Evolutionary conservation across 2,113 vertebrate genomes (phyloP).

Genomic region (Pristiophorus japonicus): DNA sequence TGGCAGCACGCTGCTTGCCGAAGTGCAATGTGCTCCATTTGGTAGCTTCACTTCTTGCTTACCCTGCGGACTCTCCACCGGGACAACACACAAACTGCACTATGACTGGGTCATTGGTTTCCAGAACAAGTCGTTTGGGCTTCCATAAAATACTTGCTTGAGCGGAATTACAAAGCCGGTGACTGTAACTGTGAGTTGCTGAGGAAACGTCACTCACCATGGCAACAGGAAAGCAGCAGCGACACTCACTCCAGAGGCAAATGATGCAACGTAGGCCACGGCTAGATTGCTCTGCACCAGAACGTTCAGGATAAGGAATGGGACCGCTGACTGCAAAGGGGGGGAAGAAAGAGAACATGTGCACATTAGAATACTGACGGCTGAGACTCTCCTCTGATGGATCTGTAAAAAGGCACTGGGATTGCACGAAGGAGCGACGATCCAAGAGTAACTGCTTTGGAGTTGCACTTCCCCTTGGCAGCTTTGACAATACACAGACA

Average conservation of each 20-base stretch:
- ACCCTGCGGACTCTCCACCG: background rate
- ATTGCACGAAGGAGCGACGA: background rate
- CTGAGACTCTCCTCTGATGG: background rate
- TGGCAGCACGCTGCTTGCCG: background rate
- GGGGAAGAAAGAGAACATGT: background rate
- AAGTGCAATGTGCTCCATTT: background rate
- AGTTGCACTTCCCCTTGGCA: background rate
- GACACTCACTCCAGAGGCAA: slow-evolving; percentile 77
- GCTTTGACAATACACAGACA: background rate
- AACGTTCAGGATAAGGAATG: slow-evolving; percentile 76
- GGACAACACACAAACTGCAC: background rate
- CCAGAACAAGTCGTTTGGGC: background rate
- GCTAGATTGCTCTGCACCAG: slow-evolving; percentile 63
- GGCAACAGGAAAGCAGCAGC: slow-evolving; percentile 82
- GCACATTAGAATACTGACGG: background rate
- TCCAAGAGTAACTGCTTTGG: background rate
- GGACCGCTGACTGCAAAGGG: slow-evolving; percentile 69
- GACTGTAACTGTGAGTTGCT: background rate
- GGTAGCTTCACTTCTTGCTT: background rate
- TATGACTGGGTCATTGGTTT: background rate
- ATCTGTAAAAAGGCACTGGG: background rate
- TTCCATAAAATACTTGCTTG: background rate
- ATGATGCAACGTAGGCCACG: slow-evolving; percentile 69
- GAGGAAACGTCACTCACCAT: slow-evolving; percentile 62
- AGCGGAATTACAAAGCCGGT: background rate